Evolutionary conservation across 1,140 invertebrate genomes (phyloP), one percentile per base, ranked within the genome.

Genomic region (Chironomus tepperi): DNA sequence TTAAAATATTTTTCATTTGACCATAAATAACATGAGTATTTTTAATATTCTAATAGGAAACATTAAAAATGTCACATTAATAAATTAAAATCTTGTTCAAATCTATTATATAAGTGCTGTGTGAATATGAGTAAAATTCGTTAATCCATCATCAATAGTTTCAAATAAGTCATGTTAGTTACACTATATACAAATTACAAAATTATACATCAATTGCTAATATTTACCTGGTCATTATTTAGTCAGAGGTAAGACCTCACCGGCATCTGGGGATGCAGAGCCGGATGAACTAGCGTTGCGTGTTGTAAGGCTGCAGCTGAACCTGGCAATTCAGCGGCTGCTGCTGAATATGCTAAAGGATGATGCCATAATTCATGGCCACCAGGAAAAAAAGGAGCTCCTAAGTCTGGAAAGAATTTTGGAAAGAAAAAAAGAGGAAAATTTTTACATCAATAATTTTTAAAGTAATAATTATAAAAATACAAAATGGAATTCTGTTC

Each of bases 231-330:
- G 77, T 82, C 81, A 78, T 82, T 90, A 91, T 92, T 92, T 94
- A 94, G 92, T 95, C 92, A 95, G 90, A 95, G 93, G 90, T 94
- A 95, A 86, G 92, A 94, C 88, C 93, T 91, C 87, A 95, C 93
- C 83, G 94, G 94, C 86, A 97, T 93, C 89, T 98, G 95, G 84
- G 95, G 94, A 87, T 97, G 94, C 84, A 97, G 91, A 83, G 95
- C 95, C 81, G 95, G 95, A 86, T 97, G 95, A 78, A 97, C 93
- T 78, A 96, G 88, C 74, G 92, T 91, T 77, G 91, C 90, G 84
- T 95, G 93, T 82, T 95, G 94, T 78, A 96, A 87, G 73, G 90
- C 87, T 75, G 81, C 81, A 65, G 91, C 88, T 43, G 89, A 89
- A 75, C 91, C 93, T 80, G 95, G 84, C 82, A 95, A 93, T 74